Conservation (phyloP, 2,888 invertebrate species). For the Sialis fuliginosa region DNA sequence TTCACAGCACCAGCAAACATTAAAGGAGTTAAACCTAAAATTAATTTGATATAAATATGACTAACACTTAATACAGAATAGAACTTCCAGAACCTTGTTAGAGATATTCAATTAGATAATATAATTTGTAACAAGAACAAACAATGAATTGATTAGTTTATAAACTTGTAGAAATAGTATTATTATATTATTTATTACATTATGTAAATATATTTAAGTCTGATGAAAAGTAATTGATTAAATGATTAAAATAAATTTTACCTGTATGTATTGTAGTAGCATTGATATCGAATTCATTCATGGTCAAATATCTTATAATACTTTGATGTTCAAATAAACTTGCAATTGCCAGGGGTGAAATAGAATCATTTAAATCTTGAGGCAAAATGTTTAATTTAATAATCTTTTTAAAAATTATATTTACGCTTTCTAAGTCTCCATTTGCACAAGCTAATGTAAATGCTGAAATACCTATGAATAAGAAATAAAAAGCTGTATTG, state of each 20-base stretch:
- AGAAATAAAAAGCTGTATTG: background rate
- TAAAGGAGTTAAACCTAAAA: slow-evolving; percentile 19
- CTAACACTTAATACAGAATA: background rate
- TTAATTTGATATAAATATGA: slow-evolving; percentile 3
- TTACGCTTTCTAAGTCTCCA: slow-evolving; percentile 18
- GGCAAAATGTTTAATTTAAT: slow-evolving; percentile 20
- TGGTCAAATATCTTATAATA: slow-evolving; percentile 17
- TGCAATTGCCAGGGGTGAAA: slow-evolving; percentile 20
- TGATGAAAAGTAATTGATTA: slow-evolving; percentile 1
- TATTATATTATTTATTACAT: no score
- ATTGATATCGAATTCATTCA: slow-evolving; percentile 17
- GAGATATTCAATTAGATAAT: no score
- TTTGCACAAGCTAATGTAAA: slow-evolving; percentile 19
- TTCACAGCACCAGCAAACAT: slow-evolving; percentile 20
- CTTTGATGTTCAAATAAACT: slow-evolving; percentile 17
- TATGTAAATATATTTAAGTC: no score
- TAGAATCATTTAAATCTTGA: slow-evolving; percentile 17
- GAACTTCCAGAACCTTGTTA: no score
- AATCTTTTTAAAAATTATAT: slow-evolving; percentile 18
- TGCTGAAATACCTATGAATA: slow-evolving; percentile 18
- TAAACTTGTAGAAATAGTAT: no score
- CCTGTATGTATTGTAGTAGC: slow-evolving; percentile 15
- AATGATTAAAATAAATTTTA: slow-evolving; percentile 9
- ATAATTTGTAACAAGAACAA: no score
- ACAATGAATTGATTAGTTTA: no score